Conservation (phyloP, 2,888 invertebrate species). For the Drosophila testacea region DNA sequence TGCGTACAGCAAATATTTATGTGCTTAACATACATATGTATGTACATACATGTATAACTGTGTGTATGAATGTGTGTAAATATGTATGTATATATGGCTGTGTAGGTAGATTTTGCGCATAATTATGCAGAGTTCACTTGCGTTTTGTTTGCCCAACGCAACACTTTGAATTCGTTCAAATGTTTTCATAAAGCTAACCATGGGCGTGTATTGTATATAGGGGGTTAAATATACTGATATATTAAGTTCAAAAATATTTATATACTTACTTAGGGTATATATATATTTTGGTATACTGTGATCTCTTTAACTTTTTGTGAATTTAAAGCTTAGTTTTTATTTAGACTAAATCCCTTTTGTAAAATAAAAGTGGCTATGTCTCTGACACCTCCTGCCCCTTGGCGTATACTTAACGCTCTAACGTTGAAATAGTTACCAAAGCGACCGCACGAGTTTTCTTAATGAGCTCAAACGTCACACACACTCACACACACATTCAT, state of each 20-base stretch:
- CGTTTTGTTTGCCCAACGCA: constrained; percentile 63
- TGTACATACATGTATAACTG: constrained; percentile 1
- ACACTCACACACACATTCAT: constrained; percentile 17
- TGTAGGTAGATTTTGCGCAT: constrained; percentile 60
- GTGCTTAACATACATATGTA: constrained; percentile 29
- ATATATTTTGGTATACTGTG: no score
- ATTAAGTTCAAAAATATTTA: no score
- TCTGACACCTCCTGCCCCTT: constrained; percentile 16
- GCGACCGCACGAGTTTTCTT: constrained; percentile 68
- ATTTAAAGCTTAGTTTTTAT: background rate
- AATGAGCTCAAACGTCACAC: constrained; percentile 65
- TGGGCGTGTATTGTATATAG: constrained; percentile 2
- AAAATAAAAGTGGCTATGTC: background rate
- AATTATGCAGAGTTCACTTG: constrained; percentile 69
- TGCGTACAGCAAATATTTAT: constrained; percentile 52
- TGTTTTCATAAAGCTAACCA: constrained; percentile 32
- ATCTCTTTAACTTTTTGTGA: no score
- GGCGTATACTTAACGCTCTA: constrained; percentile 17
- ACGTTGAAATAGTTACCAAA: constrained; percentile 65
- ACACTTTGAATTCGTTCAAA: constrained; percentile 55
- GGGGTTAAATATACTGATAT: no score
- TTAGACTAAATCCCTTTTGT: background rate
- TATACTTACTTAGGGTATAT: no score
- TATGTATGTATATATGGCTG: no score
- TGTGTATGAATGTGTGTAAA: no score